Percentiles rank a stretch among this genome's conserved stretches.
Conservation (phyloP, 1,140 invertebrate species). For the Geopemphigus sp. region DNA sequence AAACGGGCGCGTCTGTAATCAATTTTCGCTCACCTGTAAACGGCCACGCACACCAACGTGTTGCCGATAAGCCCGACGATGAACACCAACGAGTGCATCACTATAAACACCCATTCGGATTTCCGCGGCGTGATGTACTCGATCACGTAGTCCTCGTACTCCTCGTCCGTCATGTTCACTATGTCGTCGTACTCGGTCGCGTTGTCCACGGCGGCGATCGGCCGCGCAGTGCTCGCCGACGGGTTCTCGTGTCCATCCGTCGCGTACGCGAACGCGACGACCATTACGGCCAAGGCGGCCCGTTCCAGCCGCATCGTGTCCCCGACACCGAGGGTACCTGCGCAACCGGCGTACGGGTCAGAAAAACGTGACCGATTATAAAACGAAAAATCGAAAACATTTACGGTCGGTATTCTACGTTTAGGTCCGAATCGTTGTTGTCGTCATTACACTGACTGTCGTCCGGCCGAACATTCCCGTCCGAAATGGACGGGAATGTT, state of each 20-base stretch:
- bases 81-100: conserved; percentile 69
- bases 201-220: background rate
- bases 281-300: background rate
- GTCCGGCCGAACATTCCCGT: no score
- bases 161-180: conserved; percentile 56
- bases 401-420: no score
- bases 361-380: no score
- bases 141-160: conserved; percentile 63
- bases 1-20: no score
- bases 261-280: background rate
- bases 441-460: no score
- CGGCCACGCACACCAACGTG: conserved; percentile 80
- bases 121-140: conserved; percentile 62
- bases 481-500: no score
- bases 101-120: conserved; percentile 70
- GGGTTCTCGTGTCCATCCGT: background rate
- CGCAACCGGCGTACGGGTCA: no score
- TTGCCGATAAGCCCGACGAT: conserved; percentile 79
- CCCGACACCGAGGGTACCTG: no score
- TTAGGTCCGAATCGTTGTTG: no score
- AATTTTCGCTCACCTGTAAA: conserved; percentile 59
- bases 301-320: background rate
- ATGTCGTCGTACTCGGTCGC: conserved; percentile 21
- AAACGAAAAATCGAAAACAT: no score
- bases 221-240: no score